A percentile compares a stretch with the other conserved stretches of the same genome.
Conservation (phyloP, 2,888 invertebrate genomes). For the Harmothoe impar region DNA sequence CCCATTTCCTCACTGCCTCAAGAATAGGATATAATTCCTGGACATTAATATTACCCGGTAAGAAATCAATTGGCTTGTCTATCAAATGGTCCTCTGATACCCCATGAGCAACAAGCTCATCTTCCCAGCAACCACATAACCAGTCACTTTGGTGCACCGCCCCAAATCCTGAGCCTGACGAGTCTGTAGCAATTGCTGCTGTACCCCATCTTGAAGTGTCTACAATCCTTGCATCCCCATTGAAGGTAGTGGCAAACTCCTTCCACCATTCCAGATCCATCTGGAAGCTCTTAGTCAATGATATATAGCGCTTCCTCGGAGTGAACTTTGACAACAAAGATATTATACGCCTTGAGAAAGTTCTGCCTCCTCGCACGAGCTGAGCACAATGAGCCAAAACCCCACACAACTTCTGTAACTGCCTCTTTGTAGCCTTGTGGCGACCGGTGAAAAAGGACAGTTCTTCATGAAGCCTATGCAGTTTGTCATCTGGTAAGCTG, state of each 20-base stretch:
- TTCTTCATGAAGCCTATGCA: background rate
- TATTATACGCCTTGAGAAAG: background rate
- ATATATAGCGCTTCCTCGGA: background rate
- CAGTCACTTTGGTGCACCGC: background rate
- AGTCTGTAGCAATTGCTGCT: background rate
- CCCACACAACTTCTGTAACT: background rate
- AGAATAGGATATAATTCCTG: background rate
- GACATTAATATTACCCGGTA: background rate
- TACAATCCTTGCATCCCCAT: too few relatives aligned
- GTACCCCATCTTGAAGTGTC: background rate
- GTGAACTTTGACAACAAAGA: background rate
- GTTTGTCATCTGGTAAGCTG: background rate
- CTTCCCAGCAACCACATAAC: background rate
- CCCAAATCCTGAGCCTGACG: background rate
- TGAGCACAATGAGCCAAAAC: background rate
- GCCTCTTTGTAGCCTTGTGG: background rate
- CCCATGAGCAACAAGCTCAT: background rate
- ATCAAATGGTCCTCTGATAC: background rate
- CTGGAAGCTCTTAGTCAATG: background rate
- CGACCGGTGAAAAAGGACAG: background rate
- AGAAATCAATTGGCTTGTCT: background rate
- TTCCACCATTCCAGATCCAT: background rate
- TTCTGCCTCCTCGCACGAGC: background rate
- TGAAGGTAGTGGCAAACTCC: too few relatives aligned
- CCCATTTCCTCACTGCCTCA: background rate